These are phyloP conservation scores for Colletes latitarsis DNA, from an alignment of 1,140 invertebrate genomes.

Conservation along the genomic window DNA sequence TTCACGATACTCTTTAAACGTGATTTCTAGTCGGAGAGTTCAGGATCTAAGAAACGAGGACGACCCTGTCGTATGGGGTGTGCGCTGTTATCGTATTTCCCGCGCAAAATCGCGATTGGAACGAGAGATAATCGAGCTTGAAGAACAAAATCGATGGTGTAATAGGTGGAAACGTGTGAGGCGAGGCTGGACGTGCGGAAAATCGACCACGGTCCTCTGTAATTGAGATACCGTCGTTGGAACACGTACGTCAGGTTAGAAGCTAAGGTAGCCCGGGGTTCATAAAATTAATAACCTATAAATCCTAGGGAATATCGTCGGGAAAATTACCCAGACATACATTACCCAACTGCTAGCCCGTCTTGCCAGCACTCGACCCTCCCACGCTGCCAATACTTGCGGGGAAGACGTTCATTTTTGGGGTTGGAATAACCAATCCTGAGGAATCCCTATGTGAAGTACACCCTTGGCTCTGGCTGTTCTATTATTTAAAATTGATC, in stretches of 20 bases:
- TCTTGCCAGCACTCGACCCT: neutral
- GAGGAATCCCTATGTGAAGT: no score
- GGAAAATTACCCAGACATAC: slow-evolving; percentile 64
- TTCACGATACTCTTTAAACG: no score
- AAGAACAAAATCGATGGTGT: slow-evolving; percentile 32
- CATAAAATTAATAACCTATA: slow-evolving; percentile 72
- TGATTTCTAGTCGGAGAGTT: no score
- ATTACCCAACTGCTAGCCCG: slow-evolving; percentile 18
- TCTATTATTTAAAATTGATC: no score
- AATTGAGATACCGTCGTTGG: slow-evolving; percentile 59
- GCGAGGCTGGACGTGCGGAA: slow-evolving; percentile 12
- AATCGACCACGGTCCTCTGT: slow-evolving; percentile 40
- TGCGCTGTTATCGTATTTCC: neutral
- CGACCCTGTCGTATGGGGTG: no score
- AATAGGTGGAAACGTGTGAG: slow-evolving; percentile 21
- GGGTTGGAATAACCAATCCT: neutral
- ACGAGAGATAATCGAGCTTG: slow-evolving; percentile 35
- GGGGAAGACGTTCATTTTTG: neutral
- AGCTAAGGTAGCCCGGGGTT: slow-evolving; percentile 41
- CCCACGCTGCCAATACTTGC: neutral
- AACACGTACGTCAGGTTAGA: slow-evolving; percentile 44
- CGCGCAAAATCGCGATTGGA: slow-evolving; percentile 11
- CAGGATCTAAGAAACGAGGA: no score
- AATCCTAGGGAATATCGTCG: slow-evolving; percentile 57
- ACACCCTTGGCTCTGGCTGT: no score